phyloP scores from a whole-genome alignment of 1,140 invertebrate species.

The Spodoptera frugiperda region DNA sequence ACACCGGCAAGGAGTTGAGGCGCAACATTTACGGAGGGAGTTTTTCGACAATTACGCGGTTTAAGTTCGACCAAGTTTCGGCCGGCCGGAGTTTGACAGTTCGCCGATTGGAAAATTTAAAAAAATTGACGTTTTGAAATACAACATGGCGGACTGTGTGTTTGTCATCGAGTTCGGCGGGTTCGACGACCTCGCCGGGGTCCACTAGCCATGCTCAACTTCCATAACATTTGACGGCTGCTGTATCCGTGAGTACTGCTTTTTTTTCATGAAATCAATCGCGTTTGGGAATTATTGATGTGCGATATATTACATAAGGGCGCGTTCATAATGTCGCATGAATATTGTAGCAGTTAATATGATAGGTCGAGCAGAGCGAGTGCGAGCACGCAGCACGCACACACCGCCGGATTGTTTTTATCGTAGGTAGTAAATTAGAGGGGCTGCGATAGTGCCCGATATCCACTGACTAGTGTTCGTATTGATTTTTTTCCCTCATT shows the following conservation, averaged over 20 bases:
- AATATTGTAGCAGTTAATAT: constrained; percentile 70
- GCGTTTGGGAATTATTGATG: constrained; percentile 68
- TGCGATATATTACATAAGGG: constrained; percentile 65
- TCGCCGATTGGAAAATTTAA: constrained; percentile 69
- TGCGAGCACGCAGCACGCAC: constrained; percentile 21
- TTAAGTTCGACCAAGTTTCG: constrained; percentile 72
- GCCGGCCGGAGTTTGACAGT: constrained; percentile 75
- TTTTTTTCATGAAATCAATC: constrained; percentile 55
- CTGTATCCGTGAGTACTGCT: constrained; percentile 79
- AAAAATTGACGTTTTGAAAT: constrained; percentile 80
- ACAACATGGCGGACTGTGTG: constrained; percentile 80
- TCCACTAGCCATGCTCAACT: constrained; percentile 79
- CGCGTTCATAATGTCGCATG: constrained; percentile 67
- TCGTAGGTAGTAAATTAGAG: constrained; percentile 79
- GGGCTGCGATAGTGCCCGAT: constrained; percentile 79
- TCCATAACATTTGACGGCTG: constrained; percentile 82
- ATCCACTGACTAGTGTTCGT: constrained; percentile 71
- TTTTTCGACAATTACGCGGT: constrained; percentile 45
- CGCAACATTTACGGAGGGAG: constrained; percentile 35
- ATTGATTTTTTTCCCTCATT: constrained; percentile 86
- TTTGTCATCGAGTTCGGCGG: constrained; percentile 71
- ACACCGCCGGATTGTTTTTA: constrained; percentile 72
- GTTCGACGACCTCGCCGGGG: constrained; percentile 69
- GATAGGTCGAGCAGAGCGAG: constrained; percentile 32
- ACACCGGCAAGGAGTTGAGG: constrained; percentile 29